Conservation (phyloP, 2,797 vertebrate genomes). For the Pantherophis alleghaniensis region DNA sequence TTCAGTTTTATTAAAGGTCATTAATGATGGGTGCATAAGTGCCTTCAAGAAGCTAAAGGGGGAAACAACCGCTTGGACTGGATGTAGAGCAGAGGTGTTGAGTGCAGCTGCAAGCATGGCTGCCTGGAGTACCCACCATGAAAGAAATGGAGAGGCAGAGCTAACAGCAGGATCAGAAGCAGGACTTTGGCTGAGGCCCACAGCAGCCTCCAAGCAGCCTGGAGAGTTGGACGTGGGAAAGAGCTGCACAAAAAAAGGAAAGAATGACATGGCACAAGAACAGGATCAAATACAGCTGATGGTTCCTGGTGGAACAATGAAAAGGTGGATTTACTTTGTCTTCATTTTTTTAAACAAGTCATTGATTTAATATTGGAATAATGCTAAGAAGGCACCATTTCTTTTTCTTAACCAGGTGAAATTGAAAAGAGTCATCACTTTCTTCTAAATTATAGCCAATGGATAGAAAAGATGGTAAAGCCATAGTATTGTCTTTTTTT, state of each 20-base stretch:
- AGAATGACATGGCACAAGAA: neutral
- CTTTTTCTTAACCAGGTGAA: neutral
- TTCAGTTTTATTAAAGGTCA: constrained; percentile 5
- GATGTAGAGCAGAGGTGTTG: constrained; percentile 9
- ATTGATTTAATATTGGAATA: neutral
- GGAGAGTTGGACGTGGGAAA: neutral
- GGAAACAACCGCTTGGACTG: neutral
- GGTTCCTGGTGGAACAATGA: neutral
- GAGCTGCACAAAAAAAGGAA: neutral
- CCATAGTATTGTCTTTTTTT: neutral
- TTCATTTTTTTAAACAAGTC: neutral
- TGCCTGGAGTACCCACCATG: neutral
- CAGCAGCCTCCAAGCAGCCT: neutral
- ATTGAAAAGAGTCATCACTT: neutral
- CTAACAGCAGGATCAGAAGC: neutral
- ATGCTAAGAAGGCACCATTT: neutral
- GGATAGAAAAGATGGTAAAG: neutral
- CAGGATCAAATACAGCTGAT: neutral
- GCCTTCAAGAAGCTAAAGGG: neutral
- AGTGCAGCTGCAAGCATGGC: neutral
- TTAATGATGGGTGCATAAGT: neutral
- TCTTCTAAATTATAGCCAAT: neutral
- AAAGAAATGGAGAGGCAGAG: neutral
- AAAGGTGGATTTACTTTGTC: neutral
- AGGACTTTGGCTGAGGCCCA: constrained; percentile 5